Evolutionary conservation across 2,888 invertebrate genomes (phyloP), one percentile per base, ranked within the genome.

Genomic region (Tubulanus polymorphus): DNA sequence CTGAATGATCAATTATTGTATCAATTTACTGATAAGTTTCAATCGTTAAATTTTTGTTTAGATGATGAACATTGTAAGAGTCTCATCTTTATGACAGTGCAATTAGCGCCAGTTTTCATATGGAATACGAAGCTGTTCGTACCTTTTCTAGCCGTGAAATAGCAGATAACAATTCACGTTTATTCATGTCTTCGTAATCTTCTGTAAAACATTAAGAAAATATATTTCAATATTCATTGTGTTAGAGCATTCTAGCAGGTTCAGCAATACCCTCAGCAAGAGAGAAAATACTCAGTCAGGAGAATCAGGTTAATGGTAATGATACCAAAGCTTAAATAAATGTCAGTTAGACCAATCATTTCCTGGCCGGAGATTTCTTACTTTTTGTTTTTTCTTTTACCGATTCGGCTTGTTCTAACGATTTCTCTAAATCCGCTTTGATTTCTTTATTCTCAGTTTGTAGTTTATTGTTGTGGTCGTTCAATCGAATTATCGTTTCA

Each of bases 151-250:
- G 58, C 48, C 67, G 66, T 18, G 60, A 46, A n/a, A 75, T 55
- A 15, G 62, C 55, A 35, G 48, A 41, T 32, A 74, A 49, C 27
- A 77, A 54, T 50, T 76, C 69, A 56, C 62, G 70, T 56, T 68
- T 72, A 55, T 70, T 70, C 74, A 76, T 75, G 55, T 75, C 75
- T 52, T 69, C 69, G 65, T 68, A 73, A 2, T 73, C 74, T 49
- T 61, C 74, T 73, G 66, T 25, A 63, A 63, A 27, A 55, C 20
- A 50, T 23, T 25, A 32, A 53, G n/a, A 12, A 37, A 15, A 37
- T 26, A 0, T 2, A n/a, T 48, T 12, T 27, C 12, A 53, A 25
- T n/a, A 53, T 6, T 20, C 3, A 30, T 30, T 30, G 32, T 49
- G 8, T 46, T 46, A 20, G 20, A 46, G 35, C 35, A 12, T 35